Percentiles rank a stretch among this genome's conserved stretches.
Evolutionary conservation across 2,113 vertebrate species (phyloP).

Genomic region (Orycteropus afer): DNA sequence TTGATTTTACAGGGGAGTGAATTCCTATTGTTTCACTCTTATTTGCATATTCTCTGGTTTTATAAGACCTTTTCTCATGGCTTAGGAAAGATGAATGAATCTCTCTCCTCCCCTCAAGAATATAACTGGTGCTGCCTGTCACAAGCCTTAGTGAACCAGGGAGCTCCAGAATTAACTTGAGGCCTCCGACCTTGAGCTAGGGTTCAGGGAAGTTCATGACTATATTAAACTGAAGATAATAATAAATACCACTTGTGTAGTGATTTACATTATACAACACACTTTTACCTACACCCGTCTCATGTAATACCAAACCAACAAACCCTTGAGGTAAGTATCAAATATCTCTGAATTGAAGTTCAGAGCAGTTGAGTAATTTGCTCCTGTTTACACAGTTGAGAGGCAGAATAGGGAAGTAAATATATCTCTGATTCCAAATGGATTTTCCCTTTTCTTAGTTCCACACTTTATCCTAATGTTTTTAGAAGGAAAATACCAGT

Average conservation of each 20-base stretch:
- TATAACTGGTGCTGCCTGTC: neutral
- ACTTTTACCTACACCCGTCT: slow-evolving; percentile 5
- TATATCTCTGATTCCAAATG: neutral
- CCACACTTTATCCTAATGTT: neutral
- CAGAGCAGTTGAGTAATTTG: neutral
- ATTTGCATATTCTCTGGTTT: slow-evolving; percentile 19
- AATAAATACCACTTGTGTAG: slow-evolving; percentile 13
- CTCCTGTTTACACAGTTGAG: neutral
- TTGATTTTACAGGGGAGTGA: slow-evolving; percentile 7
- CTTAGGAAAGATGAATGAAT: neutral
- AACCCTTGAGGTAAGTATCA: slow-evolving; percentile 9
- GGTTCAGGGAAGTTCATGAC: neutral
- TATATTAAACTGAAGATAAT: slow-evolving; percentile 15
- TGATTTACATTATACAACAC: neutral
- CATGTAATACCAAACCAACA: neutral
- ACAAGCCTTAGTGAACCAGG: neutral
- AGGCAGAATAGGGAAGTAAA: neutral
- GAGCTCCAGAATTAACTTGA: slow-evolving; percentile 13
- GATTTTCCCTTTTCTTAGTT: neutral
- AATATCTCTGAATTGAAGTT: slow-evolving; percentile 11
- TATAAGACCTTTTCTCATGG: neutral
- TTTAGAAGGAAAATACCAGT: neutral
- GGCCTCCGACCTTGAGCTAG: neutral
- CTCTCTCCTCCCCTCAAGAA: neutral
- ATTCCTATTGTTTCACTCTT: neutral